Evolutionary conservation across 2,888 invertebrate species (phyloP), one percentile per base, ranked within the genome.

Genomic region (Phalangium opilio): DNA sequence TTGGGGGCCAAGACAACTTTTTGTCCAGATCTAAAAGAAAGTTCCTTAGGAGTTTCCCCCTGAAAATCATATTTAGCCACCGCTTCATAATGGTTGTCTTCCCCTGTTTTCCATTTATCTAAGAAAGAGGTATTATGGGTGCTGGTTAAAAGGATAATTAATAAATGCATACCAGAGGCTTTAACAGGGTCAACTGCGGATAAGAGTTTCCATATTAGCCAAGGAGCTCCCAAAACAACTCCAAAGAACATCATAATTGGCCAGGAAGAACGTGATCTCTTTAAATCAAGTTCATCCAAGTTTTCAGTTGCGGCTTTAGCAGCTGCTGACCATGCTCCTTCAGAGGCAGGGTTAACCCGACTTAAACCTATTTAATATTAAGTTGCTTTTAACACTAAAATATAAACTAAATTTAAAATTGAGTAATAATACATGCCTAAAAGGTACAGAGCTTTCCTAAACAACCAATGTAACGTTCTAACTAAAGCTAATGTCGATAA

Each of bases 181-280:
- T 55, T 48, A 18, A 51, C 53, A 11, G 60, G 4, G 5, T 27
- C 61, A 58, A 67, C 61, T 3, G 67, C 64, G 20, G 75, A 77
- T 51, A 89, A 66, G 65, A 90, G 74, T 64, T 79, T 83, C 70
- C 84, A 82, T 52, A 91, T 80, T 41, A 96, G 71, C 71, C 89
- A 95, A 0, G 96, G 95, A 10, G 87, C 89, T 1, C 86, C 84
- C 44, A 90, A 75, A 41, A 93, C 78, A 47, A 91, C 77, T 3
- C 83, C 82, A 60, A 93, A 75, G 70, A 95, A 93, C 58, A 90
- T 73, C 3, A 93, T 63, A 11, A 91, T 79, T 0, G 93, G 87
- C 93, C 91, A 93, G 3, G 82, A 78, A 1, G 74, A 69, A 4
- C 40, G 41, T 10, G 41, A 32, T 33, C 20, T 39, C 11, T 18